Conservation (phyloP, 2,888 invertebrate genomes). For the Caradrina kadenii region DNA sequence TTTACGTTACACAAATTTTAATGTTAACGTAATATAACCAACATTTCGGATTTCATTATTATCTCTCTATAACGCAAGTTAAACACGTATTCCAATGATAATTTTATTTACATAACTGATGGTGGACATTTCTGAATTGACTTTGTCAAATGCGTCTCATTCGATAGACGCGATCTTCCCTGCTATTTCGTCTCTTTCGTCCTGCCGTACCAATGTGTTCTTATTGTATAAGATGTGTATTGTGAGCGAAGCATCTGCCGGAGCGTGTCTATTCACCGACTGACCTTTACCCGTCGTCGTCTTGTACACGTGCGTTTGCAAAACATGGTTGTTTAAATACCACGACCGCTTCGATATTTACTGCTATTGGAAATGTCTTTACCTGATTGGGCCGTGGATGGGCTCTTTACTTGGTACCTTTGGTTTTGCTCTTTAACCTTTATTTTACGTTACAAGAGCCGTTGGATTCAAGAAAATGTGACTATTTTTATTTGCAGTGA, state of each 20-base stretch:
- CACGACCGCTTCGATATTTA: conserved; percentile 70
- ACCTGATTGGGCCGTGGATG: conserved; percentile 35
- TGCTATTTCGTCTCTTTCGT: conserved; percentile 40
- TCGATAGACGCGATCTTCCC: conserved; percentile 17
- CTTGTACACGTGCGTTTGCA: conserved; percentile 79
- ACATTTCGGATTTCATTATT: not conserved
- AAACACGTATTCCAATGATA: conserved; percentile 19
- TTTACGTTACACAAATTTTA: not conserved
- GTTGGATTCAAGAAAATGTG: not conserved
- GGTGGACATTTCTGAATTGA: conserved; percentile 1
- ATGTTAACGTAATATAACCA: conserved; percentile 1
- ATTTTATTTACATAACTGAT: conserved; percentile 5
- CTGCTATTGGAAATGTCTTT: conserved; percentile 46
- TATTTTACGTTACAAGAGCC: not conserved
- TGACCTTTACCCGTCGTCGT: conserved; percentile 80
- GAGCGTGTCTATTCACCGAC: conserved; percentile 78
- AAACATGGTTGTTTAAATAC: conserved; percentile 72
- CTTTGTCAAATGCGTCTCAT: conserved; percentile 12
- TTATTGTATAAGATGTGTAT: conserved; percentile 74
- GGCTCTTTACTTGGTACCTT: conserved; percentile 1
- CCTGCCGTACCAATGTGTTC: conserved; percentile 60
- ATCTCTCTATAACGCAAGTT: conserved; percentile 13
- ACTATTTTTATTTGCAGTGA: not conserved
- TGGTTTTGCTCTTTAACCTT: conserved; percentile 19
- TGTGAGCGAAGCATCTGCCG: conserved; percentile 82